Conservation (phyloP, 2,888 invertebrate genomes). For the Tetragnatha montana region DNA sequence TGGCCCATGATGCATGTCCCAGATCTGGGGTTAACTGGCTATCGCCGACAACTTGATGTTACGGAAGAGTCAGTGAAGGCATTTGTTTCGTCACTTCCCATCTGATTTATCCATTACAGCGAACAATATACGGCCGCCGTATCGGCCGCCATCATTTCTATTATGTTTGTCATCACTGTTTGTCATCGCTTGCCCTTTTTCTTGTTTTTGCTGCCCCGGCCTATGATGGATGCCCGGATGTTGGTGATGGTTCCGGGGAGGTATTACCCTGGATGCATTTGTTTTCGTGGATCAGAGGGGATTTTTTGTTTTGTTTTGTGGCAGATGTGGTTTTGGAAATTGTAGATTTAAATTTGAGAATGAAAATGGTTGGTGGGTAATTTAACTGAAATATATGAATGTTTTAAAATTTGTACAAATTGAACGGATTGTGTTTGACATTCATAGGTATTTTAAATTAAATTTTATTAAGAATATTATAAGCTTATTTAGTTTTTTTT, state of each 20-base stretch:
- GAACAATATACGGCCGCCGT: constrained; percentile 41
- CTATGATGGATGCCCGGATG: background rate
- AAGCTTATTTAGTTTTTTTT: no score
- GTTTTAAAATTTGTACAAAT: no score
- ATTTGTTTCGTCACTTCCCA: constrained; percentile 54
- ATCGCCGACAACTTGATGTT: constrained; percentile 44
- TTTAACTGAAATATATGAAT: no score
- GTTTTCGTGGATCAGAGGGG: background rate
- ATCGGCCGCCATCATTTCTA: constrained; percentile 40
- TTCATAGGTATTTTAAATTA: no score
- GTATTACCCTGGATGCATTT: background rate
- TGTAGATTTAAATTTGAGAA: background rate
- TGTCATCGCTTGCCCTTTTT: constrained; percentile 33
- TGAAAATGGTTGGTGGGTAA: no score
- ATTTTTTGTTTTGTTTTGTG: background rate
- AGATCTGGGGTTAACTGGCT: constrained; percentile 52
- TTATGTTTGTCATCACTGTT: constrained; percentile 41
- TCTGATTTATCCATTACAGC: constrained; percentile 59
- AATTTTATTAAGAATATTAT: no score
- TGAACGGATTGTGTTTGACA: no score
- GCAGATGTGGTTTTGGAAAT: background rate
- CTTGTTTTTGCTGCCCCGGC: background rate
- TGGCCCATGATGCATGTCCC: constrained; percentile 30
- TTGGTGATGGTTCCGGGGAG: background rate
- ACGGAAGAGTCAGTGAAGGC: constrained; percentile 58